Conservation (phyloP, 2,888 invertebrate genomes). For the Xestia c-nigrum region DNA sequence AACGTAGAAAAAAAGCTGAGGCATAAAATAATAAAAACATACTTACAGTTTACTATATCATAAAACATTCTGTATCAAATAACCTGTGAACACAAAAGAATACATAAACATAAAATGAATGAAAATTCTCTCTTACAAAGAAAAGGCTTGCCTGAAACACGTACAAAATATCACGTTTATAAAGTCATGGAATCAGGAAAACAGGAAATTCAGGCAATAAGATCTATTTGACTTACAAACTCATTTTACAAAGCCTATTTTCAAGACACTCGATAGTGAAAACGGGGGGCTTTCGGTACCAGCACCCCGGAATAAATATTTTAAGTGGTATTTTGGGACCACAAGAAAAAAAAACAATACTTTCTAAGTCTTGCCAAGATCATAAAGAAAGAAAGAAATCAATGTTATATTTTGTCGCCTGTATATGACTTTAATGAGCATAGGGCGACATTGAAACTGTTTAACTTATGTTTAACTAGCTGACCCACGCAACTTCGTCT, state of each 20-base stretch:
- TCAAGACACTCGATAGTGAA: conserved; percentile 17
- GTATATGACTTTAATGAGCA: no score
- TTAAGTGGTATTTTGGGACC: no score
- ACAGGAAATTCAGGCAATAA: conserved; percentile 30
- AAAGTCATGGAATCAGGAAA: neutral
- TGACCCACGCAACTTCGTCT: no score
- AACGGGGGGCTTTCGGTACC: no score
- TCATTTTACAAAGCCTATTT: conserved; percentile 52
- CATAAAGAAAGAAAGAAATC: no score
- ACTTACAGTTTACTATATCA: neutral
- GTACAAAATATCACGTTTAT: conserved; percentile 2
- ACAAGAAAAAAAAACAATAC: no score
- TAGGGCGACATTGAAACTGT: no score
- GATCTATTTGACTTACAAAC: conserved; percentile 52
- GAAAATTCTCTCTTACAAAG: neutral
- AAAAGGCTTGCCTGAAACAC: neutral
- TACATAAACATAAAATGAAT: neutral
- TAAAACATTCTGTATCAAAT: neutral
- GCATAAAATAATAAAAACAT: neutral
- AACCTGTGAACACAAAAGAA: neutral
- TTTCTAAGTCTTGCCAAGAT: neutral
- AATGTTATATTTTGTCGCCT: no score
- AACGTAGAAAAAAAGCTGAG: neutral
- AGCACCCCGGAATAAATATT: no score
- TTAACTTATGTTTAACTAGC: no score